Base-by-base conservation (phyloP, 2,113 vertebrate genomes). In the Amblyornis subalaris region DNA sequence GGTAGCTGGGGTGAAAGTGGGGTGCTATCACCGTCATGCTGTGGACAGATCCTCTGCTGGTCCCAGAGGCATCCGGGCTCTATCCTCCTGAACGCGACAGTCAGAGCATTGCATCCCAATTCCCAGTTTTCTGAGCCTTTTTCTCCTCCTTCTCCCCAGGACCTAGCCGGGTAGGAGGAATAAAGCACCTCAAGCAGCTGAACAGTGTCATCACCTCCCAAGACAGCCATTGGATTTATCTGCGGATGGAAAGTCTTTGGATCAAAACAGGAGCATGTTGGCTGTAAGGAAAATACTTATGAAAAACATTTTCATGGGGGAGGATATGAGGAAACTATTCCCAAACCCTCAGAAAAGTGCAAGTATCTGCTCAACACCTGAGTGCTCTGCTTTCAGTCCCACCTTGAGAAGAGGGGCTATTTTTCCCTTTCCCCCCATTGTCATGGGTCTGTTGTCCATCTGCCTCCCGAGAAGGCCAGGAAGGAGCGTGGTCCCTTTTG, bases 401-500 rank as follows among this genome's bases (percentile, higher is more conserved):
- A 42, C 54, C 57, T 58, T 4, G 29, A 65, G 50, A 64, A 9
- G 15, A 71, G 70, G 60, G 16, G 26, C 26, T 53, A 53, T 73
- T 53, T 72, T 54, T 60, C 74, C 50, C 36, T 75, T 78, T 80
- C 1, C 7, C 7, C 47, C 8, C 10, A 2, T 45, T 2, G 2
- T 38, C 66, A 42, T 0, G 0, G 35, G 12, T 17, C 29, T 0
- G 1, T 24, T 57, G 28, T 28, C 50, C 65, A 22, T 64, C 57
- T 71, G 31, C 53, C 22, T 73, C 42, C 75, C 0, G 0, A 47
- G 75, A 40, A 33, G 40, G 48, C 55, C 83, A 74, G 44, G 62
- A 82, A 70, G 69, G 55, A 83, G 35, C 4, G 0, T 0, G 4
- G 36, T 75, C 61, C 73, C 79, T 84, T 48, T 69, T 77, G 29